Evolutionary conservation across 2,797 vertebrate species (phyloP), one percentile per base, ranked within the genome.

Genomic region (Hyperoplus lanceolatus): DNA sequence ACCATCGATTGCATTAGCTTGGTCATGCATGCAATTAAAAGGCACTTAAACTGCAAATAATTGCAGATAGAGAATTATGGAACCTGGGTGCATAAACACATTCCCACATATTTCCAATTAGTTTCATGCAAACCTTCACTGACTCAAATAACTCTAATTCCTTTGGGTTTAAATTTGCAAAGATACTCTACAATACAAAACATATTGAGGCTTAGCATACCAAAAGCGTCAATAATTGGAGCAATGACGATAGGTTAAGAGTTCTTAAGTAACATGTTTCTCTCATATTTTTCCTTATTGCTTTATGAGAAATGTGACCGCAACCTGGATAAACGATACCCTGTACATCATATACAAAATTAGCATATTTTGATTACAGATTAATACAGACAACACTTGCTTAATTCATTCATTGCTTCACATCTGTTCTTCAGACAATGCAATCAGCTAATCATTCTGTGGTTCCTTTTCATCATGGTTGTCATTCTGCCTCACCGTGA

Each of bases 31-130:
- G 80, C 84, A 83, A 82, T 92, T 88, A 87, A 88, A 91, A 88
- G 54, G 21, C 73, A 68, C 87, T 87, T 87, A 85, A 88, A 89
- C 77, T 80, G 90, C 85, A 90, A 89, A 91, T 89, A 70, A 87
- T 59, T 65, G 41, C 72, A 81, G 77, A 82, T 73, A 73, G 84
- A 78, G 77, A 79, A 85, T 79, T 72, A 55, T 55, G 38, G 76
- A 84, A 84, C 62, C 78, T 83, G 79, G 63, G 66, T 5, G 29
- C 81, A 77, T 57, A 80, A 89, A 88, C 77, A 82, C 53, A 65
- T 68, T 63, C 21, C 48, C 60, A 70, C 65, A 69, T 65, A 63
- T 80, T 84, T 87, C 73, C 80, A 87, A 83, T 90, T 87, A 86
- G 68, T 81, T 75, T 79, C 74, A 81, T 73, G 73, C 55, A 78